A percentile compares a stretch with the other conserved stretches of the same genome.
Conservation (phyloP, 2,888 invertebrate species). For the Lasioglossum zephyrum region DNA sequence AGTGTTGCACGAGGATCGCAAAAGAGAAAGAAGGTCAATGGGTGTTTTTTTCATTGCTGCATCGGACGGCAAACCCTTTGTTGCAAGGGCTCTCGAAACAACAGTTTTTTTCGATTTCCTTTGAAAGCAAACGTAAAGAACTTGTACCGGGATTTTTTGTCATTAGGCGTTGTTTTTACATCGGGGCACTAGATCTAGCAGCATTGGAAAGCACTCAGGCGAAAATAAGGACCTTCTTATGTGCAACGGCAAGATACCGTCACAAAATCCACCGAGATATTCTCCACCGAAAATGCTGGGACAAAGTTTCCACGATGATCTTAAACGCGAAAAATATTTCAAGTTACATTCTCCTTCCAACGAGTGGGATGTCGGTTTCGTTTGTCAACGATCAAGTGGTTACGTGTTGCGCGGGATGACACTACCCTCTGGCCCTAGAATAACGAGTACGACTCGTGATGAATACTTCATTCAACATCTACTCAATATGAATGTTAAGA, state of each 20-base stretch:
- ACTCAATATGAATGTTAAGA: not conserved
- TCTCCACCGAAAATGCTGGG: not conserved
- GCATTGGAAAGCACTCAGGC: not conserved
- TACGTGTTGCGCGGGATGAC: not conserved
- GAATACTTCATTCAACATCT: not conserved
- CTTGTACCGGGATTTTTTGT: not conserved
- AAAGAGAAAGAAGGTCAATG: conserved; percentile 30
- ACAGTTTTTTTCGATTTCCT: not conserved
- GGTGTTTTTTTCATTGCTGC: conserved; percentile 28
- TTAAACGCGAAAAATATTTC: not conserved
- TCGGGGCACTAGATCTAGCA: not conserved
- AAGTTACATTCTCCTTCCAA: not conserved
- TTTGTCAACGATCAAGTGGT: not conserved
- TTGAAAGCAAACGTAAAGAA: conserved; percentile 10
- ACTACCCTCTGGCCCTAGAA: not conserved
- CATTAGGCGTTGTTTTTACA: conserved; percentile 17
- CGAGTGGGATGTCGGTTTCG: not conserved
- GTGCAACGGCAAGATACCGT: not conserved
- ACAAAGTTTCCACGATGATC: not conserved
- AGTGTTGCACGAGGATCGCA: conserved; percentile 12
- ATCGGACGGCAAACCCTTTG: not conserved
- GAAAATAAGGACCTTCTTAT: conserved; percentile 9
- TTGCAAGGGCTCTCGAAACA: conserved; percentile 7
- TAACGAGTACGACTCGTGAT: not conserved
- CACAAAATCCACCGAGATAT: not conserved